phyloP scores from a whole-genome alignment of 1,140 invertebrate species.

The Hydropsyche tenuis region DNA sequence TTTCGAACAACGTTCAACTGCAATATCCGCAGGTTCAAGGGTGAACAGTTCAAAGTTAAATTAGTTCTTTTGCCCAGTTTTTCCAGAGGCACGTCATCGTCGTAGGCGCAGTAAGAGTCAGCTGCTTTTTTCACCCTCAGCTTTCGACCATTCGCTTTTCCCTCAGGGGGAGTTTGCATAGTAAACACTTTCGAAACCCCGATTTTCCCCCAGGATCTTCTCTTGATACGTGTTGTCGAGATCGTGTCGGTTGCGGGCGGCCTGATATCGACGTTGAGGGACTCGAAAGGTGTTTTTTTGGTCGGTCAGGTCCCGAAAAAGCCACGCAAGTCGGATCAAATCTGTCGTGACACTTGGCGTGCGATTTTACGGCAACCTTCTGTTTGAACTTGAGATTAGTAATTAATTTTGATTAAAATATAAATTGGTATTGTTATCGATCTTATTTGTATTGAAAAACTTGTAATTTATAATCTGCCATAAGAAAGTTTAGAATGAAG shows the following conservation, averaged over 20 bases:
- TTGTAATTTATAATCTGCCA: too few species aligned
- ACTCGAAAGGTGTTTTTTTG: not conserved
- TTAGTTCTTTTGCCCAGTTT: not conserved
- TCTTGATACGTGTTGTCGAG: constrained; percentile 26
- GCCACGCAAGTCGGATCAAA: too few species aligned
- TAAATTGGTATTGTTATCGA: too few species aligned
- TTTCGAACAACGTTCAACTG: too few species aligned
- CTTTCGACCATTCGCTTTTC: not conserved
- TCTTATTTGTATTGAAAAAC: too few species aligned
- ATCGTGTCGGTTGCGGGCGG: not conserved
- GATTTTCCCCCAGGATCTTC: not conserved
- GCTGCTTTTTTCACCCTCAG: constrained; percentile 1
- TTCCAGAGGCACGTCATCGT: not conserved
- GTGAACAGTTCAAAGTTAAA: constrained; percentile 12
- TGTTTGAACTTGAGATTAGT: too few species aligned
- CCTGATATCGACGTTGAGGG: constrained; percentile 2
- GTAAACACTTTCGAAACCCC: constrained; percentile 8
- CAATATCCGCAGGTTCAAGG: not conserved
- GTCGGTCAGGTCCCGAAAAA: not conserved
- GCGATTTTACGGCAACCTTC: too few species aligned
- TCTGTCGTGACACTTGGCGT: too few species aligned
- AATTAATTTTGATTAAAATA: too few species aligned
- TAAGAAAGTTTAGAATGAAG: too few species aligned
- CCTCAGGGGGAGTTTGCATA: constrained; percentile 7
- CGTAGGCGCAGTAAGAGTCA: not conserved